Evolutionary conservation across 2,797 vertebrate species (phyloP).

Genomic region (Neomorphus geoffroyi): DNA sequence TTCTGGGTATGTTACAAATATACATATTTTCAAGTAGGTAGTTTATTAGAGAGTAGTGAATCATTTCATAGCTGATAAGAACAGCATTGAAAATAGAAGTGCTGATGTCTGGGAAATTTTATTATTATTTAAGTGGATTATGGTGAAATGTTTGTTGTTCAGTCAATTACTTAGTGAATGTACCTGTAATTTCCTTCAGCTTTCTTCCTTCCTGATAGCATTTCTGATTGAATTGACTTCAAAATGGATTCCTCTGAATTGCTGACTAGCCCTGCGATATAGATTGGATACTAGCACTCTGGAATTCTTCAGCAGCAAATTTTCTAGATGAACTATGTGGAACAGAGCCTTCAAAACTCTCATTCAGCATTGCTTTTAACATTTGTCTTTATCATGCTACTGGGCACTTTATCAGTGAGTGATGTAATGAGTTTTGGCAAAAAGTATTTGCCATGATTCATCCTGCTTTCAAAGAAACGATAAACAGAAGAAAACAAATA

Average conservation of each 20-base stretch:
- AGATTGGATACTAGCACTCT: not conserved
- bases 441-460: not conserved
- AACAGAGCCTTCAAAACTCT: not conserved
- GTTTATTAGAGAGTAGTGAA: conserved; percentile 19
- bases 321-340: not conserved
- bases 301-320: conserved; percentile 5
- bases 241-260: conserved; percentile 47
- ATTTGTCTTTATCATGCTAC: not conserved
- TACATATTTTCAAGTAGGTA: not conserved
- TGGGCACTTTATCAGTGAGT: not conserved
- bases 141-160: conserved; percentile 54
- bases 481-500: not conserved
- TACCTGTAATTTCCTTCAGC: conserved; percentile 54
- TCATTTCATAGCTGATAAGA: not conserved
- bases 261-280: conserved; percentile 27
- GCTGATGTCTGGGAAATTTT: conserved; percentile 40
- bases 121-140: conserved; percentile 66
- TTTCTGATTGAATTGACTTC: conserved; percentile 48
- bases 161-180: conserved; percentile 57
- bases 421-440: not conserved
- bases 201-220: conserved; percentile 29
- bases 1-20: not conserved
- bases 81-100: not conserved
- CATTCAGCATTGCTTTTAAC: not conserved
- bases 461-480: not conserved